Conservation (phyloP, 2,888 invertebrate species). For the Venusia cambrica region DNA sequence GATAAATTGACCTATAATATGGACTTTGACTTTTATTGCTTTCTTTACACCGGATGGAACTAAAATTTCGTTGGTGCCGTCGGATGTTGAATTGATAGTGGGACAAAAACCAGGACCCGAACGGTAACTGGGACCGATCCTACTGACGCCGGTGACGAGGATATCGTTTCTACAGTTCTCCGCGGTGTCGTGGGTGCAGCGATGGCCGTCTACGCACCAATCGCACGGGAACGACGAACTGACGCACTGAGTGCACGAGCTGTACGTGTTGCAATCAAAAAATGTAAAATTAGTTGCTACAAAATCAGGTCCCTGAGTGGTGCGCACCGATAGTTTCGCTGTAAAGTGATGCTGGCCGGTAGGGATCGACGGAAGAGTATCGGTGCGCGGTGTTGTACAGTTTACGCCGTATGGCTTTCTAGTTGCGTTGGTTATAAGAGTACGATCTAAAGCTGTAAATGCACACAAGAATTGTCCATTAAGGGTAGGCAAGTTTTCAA, state of each 20-base stretch:
- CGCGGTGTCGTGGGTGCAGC: conserved; percentile 97
- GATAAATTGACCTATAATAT: conserved; percentile 97
- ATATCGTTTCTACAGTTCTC: conserved; percentile 97
- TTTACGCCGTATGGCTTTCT: conserved; percentile 94
- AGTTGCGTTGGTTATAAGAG: conserved; percentile 93
- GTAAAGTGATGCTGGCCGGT: conserved; percentile 97
- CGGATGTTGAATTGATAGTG: conserved; percentile 93
- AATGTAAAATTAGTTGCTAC: conserved; percentile 99
- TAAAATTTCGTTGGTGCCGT: conserved; percentile 92
- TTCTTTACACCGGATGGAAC: conserved; percentile 96
- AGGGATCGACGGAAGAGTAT: conserved; percentile 95
- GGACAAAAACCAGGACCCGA: conserved; percentile 97
- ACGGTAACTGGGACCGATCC: conserved; percentile 95
- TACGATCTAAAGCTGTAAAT: conserved; percentile 94
- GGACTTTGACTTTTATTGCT: conserved; percentile 94
- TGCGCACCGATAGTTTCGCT: conserved; percentile 95
- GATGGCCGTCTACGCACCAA: conserved; percentile 98
- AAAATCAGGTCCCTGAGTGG: conserved; percentile 95
- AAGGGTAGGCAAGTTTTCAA: conserved; percentile 96
- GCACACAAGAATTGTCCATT: conserved; percentile 96
- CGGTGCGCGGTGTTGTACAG: conserved; percentile 97
- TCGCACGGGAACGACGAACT: conserved; percentile 98
- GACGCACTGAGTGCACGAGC: conserved; percentile 97
- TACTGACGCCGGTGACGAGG: conserved; percentile 93
- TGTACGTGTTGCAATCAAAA: conserved; percentile 98